Evolutionary conservation across 2,113 vertebrate genomes (phyloP), one percentile per base, ranked within the genome.

Genomic region (Coptodon rendalli): DNA sequence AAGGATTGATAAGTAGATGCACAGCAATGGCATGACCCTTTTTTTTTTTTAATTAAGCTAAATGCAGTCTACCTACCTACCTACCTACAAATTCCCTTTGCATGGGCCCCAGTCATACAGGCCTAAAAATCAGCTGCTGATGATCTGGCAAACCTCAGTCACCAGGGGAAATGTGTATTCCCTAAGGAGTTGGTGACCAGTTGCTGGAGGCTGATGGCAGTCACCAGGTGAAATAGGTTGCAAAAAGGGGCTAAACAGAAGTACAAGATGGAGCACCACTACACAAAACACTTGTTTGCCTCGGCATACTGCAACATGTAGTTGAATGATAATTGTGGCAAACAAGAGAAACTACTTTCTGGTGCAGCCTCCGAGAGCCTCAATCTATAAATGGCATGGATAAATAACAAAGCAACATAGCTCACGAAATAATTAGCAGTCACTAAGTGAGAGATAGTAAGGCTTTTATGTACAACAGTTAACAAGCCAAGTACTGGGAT

Each of bases 71-170:
- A 1, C 3, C 61, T 66, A 38, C 17, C 59, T 34, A 63, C 29
- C 59, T 34, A 63, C 29, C 29, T 43, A 24, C 14, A 34, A 61
- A 34, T 63, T 63, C 29, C 59, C 31, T 66, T 38, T 66, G 6
- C 31, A 66, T 38, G 2, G 22, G 2, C 8, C 22, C 22, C 68
- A 73, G 68, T 22, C 38, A 9, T 24, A 45, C 13, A 66, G 38
- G 8, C 38, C 66, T 27, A 16, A n/a, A 22, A 24, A 73, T 73
- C 38, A 0, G 3, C 38, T 73, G 22, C 0, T 27, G 38, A 45
- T 17, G 24, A 29, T 48, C 16, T 76, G 71, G 40, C 24, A 50
- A 48, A 43, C 71, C 45, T 29, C 24, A 29, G 6, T 76, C 43
- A 1, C 9, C 24, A 5, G 68, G 24, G 2, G 13, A 29, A 48